Evolutionary conservation across 2,113 vertebrate species (phyloP), one percentile per base, ranked within the genome.

Genomic region (Irena cyanogastra): DNA sequence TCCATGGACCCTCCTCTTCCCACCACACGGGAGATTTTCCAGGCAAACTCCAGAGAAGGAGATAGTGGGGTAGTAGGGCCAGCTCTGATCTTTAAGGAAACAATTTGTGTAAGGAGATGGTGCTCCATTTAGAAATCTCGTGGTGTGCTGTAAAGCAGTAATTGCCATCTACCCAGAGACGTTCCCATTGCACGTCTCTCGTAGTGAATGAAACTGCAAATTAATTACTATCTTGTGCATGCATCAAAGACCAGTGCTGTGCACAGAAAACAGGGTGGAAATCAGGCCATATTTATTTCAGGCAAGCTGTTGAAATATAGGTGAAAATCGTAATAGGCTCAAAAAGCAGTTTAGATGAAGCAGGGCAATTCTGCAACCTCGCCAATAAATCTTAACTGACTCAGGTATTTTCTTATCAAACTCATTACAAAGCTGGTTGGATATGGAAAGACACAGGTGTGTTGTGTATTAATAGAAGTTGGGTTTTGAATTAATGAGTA

Each of bases 171-270:
- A 75, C 89, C 94, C 87, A 72, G 92, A 94, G 95, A 94, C 9
- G 0, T 50, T 83, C 83, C 94, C 88, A 81, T 89, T 19, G 42
- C 65, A 33, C 9, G 6, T 94, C 85, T 94, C 85, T 91, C 87
- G 52, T 23, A 56, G 52, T 78, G 85, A 92, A 94, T 90, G 88
- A 90, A 95, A 68, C 83, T 87, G 80, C 76, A 93, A 89, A 96
- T 96, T 96, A 96, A 96, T 96, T 96, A 97, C 92, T 89, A 76
- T 90, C 92, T 95, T 90, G 52, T 87, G 86, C 35, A 92, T 82
- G 92, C 90, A 94, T 94, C 93, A 87, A 95, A 94, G 90, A 93
- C 92, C 77, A 93, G 30, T 8, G 49, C 80, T 92, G 61, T 82
- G 90, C 79, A 93, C 69, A 90, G 83, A 79, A 84, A 96, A 89